Evolutionary conservation across 2,888 invertebrate genomes (phyloP), one percentile per base, ranked within the genome.

Genomic region (Pristionchus mayeri): DNA sequence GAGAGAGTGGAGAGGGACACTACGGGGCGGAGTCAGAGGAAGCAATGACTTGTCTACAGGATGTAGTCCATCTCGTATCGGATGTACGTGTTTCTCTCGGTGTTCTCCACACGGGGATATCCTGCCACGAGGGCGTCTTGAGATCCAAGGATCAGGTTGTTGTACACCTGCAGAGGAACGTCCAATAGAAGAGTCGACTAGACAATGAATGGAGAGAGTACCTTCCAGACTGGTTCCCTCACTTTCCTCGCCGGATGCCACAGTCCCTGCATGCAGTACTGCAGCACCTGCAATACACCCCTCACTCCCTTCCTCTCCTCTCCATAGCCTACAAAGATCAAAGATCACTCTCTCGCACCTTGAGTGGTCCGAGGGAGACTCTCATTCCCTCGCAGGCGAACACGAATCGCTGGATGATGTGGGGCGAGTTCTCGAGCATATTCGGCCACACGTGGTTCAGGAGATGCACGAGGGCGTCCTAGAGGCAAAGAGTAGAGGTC

Each of bases 381-480:
- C 99, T 94, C 94, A 99, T 95, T 21, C 98, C 99, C 93, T 99
- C 99, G 7, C 98, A 96, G 6, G 98, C 96, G 92, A 98, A 98
- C 97, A 99, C 98, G 94, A 99, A 99, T 0, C 99, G 98, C 94
- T 99, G 99, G 37, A 99, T 98, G 88, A 99, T 95, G 95, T 99
- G 99, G 24, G 99, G 99, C 21, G 98, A 98, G 0, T 98, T 98
- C 94, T 99, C 99, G 93, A 99, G 98, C 89, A 99, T 97, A 93
- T 99, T 99, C 18, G 99, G 99, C 99, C 99, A 99, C 37, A 99
- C 98, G 93, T 98, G 97, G 94, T 99, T 99, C 86, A 99, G 94
- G 75, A 99, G 94, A 94, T 99, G 99, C 63, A 97, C 95, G 7
- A 99, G 94, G 0, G 99, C 98, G 93, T 99, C 99, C 98, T 83